Percentiles rank a stretch among this genome's conserved stretches.
These are phyloP conservation scores for Takifugu flavidus DNA, from an alignment of 2,113 vertebrate species.

Conservation along the genomic window DNA sequence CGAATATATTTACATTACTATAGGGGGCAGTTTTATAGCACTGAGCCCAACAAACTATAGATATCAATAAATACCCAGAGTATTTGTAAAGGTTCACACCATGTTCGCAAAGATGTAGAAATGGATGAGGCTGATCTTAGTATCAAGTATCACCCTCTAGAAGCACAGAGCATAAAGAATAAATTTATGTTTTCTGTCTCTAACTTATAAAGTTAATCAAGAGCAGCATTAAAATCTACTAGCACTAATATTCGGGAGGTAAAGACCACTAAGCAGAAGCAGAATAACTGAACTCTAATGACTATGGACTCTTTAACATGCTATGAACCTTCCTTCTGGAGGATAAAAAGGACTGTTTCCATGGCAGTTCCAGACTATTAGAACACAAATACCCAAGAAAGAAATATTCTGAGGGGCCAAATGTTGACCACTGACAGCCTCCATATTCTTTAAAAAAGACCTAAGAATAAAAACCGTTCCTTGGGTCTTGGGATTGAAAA, in stretches of 20 bases:
- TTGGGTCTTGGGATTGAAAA: too few species aligned
- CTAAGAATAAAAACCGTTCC: too few species aligned
- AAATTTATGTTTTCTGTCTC: constrained; percentile 38
- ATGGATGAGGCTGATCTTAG: constrained; percentile 10
- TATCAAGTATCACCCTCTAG: constrained; percentile 13
- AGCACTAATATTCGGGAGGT: constrained; percentile 19
- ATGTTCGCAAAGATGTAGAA: constrained; percentile 20
- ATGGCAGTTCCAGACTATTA: too few species aligned
- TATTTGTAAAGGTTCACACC: constrained; percentile 17
- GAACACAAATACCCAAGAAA: too few species aligned
- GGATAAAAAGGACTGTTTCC: background rate
- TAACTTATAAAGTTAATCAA: too few species aligned
- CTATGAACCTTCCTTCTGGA: background rate
- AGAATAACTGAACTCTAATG: too few species aligned
- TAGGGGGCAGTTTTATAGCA: constrained; percentile 35
- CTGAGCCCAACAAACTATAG: constrained; percentile 25
- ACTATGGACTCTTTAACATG: too few species aligned
- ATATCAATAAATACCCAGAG: constrained; percentile 34
- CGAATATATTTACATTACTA: constrained; percentile 39
- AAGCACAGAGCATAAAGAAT: constrained; percentile 15
- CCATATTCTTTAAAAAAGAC: too few species aligned
- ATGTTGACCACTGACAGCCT: too few species aligned
- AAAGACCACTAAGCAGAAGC: constrained; percentile 2
- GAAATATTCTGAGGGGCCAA: too few species aligned
- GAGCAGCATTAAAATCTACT: background rate